A percentile compares a stretch with the other conserved stretches of the same genome.
These are phyloP conservation scores for Cryptus armator DNA, from an alignment of 2,888 invertebrate genomes.

Conservation along the genomic window DNA sequence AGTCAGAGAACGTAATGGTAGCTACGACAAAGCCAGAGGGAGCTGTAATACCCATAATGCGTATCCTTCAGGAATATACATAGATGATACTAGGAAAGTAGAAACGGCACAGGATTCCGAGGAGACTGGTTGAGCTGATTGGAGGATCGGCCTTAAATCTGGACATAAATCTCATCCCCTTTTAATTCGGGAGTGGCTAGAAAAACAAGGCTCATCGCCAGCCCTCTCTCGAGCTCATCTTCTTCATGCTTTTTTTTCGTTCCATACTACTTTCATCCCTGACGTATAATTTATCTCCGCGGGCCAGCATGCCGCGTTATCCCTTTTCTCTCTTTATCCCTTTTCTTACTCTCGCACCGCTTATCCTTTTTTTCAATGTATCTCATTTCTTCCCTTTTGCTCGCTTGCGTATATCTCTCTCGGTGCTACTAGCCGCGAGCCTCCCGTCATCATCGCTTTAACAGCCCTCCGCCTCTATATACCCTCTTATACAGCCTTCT, in stretches of 20 bases:
- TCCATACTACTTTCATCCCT: conserved; percentile 52
- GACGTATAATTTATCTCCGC: conserved; percentile 75
- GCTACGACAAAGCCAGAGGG: conserved; percentile 18
- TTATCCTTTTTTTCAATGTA: conserved; percentile 61
- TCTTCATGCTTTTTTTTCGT: conserved; percentile 30
- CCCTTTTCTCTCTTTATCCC: conserved; percentile 58
- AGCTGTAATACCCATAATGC: background rate
- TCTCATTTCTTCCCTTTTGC: conserved; percentile 59
- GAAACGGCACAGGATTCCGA: conserved; percentile 18
- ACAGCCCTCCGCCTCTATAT: conserved; percentile 64
- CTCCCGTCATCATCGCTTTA: conserved; percentile 73
- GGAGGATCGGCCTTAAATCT: conserved; percentile 73
- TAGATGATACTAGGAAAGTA: background rate
- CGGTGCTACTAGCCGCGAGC: conserved; percentile 60
- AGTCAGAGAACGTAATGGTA: conserved; percentile 42
- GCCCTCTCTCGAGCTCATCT: conserved; percentile 20
- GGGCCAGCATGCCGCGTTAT: conserved; percentile 52
- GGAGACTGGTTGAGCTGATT: conserved; percentile 64
- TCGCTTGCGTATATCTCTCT: conserved; percentile 38
- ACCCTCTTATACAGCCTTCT: conserved; percentile 49
- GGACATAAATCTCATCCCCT: conserved; percentile 74
- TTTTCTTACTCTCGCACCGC: conserved; percentile 60
- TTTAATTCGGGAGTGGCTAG: conserved; percentile 73
- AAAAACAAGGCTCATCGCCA: conserved; percentile 71
- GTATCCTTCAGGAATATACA: background rate